Evolutionary conservation across 2,888 invertebrate species (phyloP).

Genomic region (Lasioglossum oenotherae): DNA sequence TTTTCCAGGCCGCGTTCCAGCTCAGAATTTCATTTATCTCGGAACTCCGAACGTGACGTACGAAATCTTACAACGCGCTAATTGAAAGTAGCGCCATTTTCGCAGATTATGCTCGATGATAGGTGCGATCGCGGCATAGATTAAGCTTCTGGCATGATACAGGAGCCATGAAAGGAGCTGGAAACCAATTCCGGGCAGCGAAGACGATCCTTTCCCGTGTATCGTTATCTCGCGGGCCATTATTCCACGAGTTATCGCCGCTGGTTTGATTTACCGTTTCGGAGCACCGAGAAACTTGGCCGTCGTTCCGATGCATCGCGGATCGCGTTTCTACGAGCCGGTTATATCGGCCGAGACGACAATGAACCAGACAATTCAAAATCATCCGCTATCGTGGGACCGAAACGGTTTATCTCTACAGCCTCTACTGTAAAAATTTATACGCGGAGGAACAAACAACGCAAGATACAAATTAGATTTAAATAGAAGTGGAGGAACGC

Average conservation of each 20-base stretch:
- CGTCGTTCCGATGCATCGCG: conserved; percentile 43
- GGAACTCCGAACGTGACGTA: not conserved
- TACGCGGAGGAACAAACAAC: not conserved
- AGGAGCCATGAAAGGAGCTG: conserved; percentile 37
- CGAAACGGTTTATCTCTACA: not conserved
- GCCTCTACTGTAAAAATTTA: not conserved
- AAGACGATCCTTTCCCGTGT: conserved; percentile 62
- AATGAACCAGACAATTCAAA: not conserved
- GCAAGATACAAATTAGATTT: conserved; percentile 83
- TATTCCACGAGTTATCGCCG: conserved; percentile 75
- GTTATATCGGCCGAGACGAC: conserved; percentile 49
- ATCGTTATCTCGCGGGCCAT: conserved; percentile 75
- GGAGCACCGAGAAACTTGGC: conserved; percentile 65
- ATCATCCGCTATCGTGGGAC: not conserved
- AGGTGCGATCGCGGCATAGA: conserved; percentile 16
- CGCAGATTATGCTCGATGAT: conserved; percentile 5
- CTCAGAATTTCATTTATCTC: not conserved
- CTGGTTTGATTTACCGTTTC: conserved; percentile 73
- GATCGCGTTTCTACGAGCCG: conserved; percentile 40
- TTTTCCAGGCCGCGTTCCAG: not conserved
- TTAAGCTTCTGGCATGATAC: conserved; percentile 11
- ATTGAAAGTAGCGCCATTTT: not conserved
- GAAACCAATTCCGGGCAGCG: conserved; percentile 56
- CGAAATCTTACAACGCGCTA: not conserved
- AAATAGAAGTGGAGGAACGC: conserved; percentile 83